Evolutionary conservation across 2,113 vertebrate species (phyloP), one percentile per base, ranked within the genome.

Genomic region (Eretmochelys imbricata): DNA sequence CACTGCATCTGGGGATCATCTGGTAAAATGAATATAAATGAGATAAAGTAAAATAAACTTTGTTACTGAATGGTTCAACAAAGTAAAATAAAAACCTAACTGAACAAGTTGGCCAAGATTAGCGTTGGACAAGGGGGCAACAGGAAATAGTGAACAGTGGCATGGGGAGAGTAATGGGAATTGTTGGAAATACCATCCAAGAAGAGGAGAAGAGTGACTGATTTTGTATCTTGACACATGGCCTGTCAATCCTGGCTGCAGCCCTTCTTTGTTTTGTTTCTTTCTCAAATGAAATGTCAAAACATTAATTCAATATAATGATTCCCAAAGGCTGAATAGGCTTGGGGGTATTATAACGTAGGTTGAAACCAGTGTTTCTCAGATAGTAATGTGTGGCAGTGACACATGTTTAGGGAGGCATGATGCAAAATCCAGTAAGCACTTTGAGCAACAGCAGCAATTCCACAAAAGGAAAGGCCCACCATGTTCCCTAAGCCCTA

Each of bases 341-440:
- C 50, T 88, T 13, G 81, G 20, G 38, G 1, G 22, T 0, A 0
- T 31, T n/a, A n/a, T 25, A 29, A 90, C 85, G 8, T 13, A 81
- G 38, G 79, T 88, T 84, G 87, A 57, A 87, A 75, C 3, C 20
- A 35, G 3, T 42, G 38, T 78, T 65, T 82, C 10, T 83, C 53
- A 82, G 84, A 75, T 14, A 72, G 0, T 5, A 6, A 2, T 80
- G 3, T 72, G 8, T 31, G 4, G 9, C 11, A n/a, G 29, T 65
- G 13, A 12, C 62, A 65, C 25, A 78, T 92, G 89, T 85, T 65
- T 91, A 81, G 48, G 42, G 16, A 93, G 31, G 31, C 62, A 65
- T 16, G 16, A 35, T 65, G 35, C 62, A 65, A 65, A n/a, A 53
- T 1, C 22, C 51, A 76, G 14, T 11, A 59, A 85, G 16, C 19